Evolutionary conservation across 2,888 invertebrate species (phyloP).

Genomic region (Rugalucina vietnamica): DNA sequence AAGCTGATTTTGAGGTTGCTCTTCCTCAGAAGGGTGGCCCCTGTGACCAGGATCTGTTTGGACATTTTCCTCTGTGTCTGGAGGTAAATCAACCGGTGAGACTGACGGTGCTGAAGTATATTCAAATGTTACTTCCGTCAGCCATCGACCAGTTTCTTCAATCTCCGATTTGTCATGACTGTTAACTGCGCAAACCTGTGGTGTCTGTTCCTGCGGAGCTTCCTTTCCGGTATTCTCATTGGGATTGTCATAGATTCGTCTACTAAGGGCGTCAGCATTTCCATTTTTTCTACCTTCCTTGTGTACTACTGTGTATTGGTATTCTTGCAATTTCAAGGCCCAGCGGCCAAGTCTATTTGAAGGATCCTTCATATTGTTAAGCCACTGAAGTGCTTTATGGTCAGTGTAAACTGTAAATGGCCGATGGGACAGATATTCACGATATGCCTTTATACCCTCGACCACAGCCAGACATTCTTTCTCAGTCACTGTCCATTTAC

Average conservation of each 20-base stretch:
- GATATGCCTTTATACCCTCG: constrained; percentile 34
- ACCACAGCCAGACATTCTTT: constrained; percentile 39
- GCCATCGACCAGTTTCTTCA: not conserved
- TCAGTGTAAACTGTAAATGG: constrained; percentile 31
- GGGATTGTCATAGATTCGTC: constrained; percentile 6
- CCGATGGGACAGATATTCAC: constrained; percentile 31
- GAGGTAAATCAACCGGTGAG: not conserved
- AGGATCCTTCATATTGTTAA: constrained; percentile 38
- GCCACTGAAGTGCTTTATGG: constrained; percentile 31
- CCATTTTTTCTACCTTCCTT: constrained; percentile 19
- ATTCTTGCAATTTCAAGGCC: constrained; percentile 52
- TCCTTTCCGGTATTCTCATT: too few relatives aligned
- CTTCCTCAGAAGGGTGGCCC: not conserved
- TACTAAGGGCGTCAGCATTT: constrained; percentile 30
- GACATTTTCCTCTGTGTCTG: not conserved
- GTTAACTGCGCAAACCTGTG: too few relatives aligned
- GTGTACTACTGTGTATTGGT: constrained; percentile 39
- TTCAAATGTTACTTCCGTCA: not conserved
- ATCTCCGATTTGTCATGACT: too few relatives aligned
- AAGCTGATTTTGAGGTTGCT: not conserved
- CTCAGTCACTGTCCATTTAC: constrained; percentile 32
- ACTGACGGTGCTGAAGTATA: not conserved
- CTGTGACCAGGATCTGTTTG: not conserved
- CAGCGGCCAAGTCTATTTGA: constrained; percentile 48
- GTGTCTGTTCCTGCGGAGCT: too few relatives aligned